These are phyloP conservation scores for Monopterus albus DNA, from an alignment of 2,113 vertebrate species.

Conservation along the genomic window DNA sequence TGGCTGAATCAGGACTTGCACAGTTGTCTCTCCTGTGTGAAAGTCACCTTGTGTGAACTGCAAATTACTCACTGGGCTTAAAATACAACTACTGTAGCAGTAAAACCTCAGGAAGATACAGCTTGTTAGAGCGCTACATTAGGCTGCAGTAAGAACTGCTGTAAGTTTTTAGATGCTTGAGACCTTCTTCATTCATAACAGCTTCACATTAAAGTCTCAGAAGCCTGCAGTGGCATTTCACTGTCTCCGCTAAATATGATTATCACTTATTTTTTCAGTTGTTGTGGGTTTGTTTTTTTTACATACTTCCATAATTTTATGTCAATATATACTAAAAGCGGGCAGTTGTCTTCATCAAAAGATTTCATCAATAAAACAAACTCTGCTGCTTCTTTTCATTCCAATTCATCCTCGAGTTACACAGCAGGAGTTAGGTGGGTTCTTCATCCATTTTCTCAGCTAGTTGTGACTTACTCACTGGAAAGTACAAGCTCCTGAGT, in stretches of 20 bases:
- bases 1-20: slow-evolving; percentile 1
- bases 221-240: neutral
- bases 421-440: no score
- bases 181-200: neutral
- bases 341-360: neutral
- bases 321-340: no score
- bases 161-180: neutral
- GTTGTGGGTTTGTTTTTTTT: no score
- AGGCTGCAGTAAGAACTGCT: neutral
- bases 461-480: neutral
- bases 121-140: neutral
- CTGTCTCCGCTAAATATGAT: no score
- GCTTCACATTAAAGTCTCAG: neutral
- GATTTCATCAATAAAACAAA: neutral
- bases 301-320: no score
- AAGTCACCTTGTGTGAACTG: neutral
- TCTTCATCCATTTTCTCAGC: neutral
- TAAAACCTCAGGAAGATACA: neutral
- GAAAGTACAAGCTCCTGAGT: slow-evolving; percentile 47
- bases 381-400: neutral
- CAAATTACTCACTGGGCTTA: neutral
- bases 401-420: neutral
- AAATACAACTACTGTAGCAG: slow-evolving; percentile 1
- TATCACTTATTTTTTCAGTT: neutral
- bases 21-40: neutral